Conservation (phyloP, 1,140 invertebrate species). For the Micrasema longulum region DNA sequence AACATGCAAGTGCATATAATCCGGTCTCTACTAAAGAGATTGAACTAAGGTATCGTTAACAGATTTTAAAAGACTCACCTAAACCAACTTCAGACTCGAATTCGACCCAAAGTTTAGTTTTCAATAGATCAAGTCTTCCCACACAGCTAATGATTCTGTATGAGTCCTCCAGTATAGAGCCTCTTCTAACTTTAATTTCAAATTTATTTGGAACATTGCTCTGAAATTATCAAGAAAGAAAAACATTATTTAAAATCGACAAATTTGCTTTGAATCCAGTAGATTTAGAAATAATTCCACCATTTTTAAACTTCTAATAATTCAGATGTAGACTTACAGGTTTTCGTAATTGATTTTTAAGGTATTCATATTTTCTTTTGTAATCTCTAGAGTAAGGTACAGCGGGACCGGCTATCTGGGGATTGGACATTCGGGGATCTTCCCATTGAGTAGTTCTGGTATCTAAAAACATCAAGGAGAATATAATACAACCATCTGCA, state of each 20-base stretch:
- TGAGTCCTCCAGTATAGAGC: slow-evolving; percentile 95
- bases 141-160: slow-evolving; percentile 90
- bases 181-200: slow-evolving; percentile 93
- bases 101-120: slow-evolving; percentile 98
- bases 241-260: too few relatives aligned
- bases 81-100: slow-evolving; percentile 97
- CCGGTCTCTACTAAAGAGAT: not conserved
- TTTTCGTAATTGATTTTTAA: slow-evolving; percentile 94
- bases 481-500: too few relatives aligned
- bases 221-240: slow-evolving; percentile 76
- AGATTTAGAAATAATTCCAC: too few relatives aligned
- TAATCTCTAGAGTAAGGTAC: slow-evolving; percentile 98
- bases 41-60: not conserved
- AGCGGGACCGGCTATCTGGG: slow-evolving; percentile 95
- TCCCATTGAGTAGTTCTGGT: slow-evolving; percentile 98
- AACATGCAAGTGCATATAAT: too few relatives aligned
- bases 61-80: slow-evolving; percentile 58
- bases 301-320: too few relatives aligned
- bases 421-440: slow-evolving; percentile 96
- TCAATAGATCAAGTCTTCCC: slow-evolving; percentile 86
- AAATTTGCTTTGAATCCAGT: too few relatives aligned
- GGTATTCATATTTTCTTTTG: slow-evolving; percentile 98
- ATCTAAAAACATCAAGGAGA: slow-evolving; percentile 71
- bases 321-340: slow-evolving; percentile 80
- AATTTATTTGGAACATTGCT: slow-evolving; percentile 97